These are phyloP conservation scores for Pleuronectes platessa DNA, from an alignment of 2,113 vertebrate genomes.

Conservation along the genomic window DNA sequence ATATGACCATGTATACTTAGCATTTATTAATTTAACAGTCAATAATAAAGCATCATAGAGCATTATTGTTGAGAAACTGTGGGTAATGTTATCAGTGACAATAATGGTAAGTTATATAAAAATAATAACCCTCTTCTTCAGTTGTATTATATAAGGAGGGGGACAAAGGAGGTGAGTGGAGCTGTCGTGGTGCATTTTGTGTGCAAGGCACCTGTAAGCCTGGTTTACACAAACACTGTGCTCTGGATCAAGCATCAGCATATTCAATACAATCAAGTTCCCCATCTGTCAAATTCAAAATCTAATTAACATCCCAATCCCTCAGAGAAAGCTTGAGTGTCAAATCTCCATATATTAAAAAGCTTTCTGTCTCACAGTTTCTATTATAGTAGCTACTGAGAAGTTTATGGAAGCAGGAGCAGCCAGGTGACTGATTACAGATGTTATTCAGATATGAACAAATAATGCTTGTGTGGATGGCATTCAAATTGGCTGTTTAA, in stretches of 20 bases:
- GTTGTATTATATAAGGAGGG: too few species aligned
- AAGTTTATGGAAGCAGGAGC: not conserved
- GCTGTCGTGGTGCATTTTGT: not conserved
- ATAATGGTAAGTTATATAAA: not conserved
- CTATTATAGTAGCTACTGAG: not conserved
- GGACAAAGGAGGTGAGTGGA: not conserved
- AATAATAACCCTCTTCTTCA: not conserved
- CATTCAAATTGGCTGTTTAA: not conserved
- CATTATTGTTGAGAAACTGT: too few species aligned
- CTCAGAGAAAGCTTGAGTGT: conserved; percentile 28
- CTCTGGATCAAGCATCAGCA: conserved; percentile 30
- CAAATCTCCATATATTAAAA: conserved; percentile 36
- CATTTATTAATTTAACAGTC: too few species aligned
- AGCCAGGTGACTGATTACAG: not conserved
- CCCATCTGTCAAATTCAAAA: conserved; percentile 49
- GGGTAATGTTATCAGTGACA: too few species aligned
- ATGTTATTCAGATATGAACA: not conserved
- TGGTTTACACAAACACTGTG: not conserved
- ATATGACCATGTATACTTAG: too few species aligned
- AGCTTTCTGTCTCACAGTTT: conserved; percentile 2
- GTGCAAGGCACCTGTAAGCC: not conserved
- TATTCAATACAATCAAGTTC: conserved; percentile 20
- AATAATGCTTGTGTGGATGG: not conserved
- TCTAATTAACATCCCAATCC: conserved; percentile 41
- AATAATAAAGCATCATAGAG: too few species aligned